Conservation (phyloP, 2,113 vertebrate species). For the Eulemur macaco region DNA sequence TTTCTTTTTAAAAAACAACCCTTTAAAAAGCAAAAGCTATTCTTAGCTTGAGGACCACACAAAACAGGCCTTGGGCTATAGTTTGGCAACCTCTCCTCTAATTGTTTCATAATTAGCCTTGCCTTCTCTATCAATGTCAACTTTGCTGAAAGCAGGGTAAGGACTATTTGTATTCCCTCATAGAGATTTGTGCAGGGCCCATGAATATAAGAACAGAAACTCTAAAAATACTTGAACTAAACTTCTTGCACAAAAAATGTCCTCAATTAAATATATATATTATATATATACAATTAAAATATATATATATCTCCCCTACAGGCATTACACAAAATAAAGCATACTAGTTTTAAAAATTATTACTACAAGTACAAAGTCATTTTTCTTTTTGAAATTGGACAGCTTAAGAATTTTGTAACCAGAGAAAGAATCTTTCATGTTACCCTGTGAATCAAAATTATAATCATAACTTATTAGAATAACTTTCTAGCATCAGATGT, state of each 20-base stretch:
- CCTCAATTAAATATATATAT: not conserved
- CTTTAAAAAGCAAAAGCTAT: conserved; percentile 9
- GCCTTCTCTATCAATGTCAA: not conserved
- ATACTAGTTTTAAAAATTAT: not conserved
- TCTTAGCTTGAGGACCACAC: not conserved
- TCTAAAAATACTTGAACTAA: conserved; percentile 49
- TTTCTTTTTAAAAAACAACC: not conserved
- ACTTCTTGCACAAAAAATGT: not conserved
- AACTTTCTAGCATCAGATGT: not conserved
- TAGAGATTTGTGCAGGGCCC: not conserved
- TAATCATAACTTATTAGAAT: conserved; percentile 34
- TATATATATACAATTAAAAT: no score
- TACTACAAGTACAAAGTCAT: conserved; percentile 15
- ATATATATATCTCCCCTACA: not conserved
- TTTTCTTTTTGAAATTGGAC: conserved; percentile 35
- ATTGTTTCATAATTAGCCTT: conserved; percentile 13
- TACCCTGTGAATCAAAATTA: conserved; percentile 40
- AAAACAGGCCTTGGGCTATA: not conserved
- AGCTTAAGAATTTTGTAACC: not conserved
- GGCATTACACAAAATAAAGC: conserved; percentile 18
- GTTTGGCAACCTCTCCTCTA: not conserved
- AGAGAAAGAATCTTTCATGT: not conserved
- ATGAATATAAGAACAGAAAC: not conserved
- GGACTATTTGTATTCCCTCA: not conserved
- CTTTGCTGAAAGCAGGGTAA: not conserved